phyloP scores from a whole-genome alignment of 2,888 invertebrate genomes.

The Acanthosepion lycidas region DNA sequence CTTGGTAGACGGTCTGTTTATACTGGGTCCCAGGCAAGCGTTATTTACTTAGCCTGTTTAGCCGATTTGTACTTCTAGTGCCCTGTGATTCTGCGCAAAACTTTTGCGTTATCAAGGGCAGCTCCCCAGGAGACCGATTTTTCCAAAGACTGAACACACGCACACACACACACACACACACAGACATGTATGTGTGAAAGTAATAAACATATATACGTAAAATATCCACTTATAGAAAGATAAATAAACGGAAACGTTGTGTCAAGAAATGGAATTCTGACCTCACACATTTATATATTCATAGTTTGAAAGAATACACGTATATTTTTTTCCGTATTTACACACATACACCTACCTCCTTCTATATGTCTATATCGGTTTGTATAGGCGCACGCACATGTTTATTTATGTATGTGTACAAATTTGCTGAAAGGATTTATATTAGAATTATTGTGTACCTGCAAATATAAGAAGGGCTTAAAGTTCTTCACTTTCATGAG shows the following conservation, averaged over 20 bases:
- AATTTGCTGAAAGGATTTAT: background rate
- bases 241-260: background rate
- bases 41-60: conserved; percentile 1
- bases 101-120: background rate
- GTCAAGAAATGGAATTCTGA: background rate
- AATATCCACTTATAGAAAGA: background rate
- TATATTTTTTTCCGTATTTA: background rate
- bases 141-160: background rate
- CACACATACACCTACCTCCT: background rate
- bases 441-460: too few species aligned
- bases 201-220: too few species aligned
- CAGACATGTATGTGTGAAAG: too few species aligned
- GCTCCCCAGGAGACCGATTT: background rate
- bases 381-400: background rate
- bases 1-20: background rate
- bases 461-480: too few species aligned
- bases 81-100: background rate
- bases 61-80: background rate
- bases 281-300: background rate
- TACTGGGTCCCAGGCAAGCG: background rate
- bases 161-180: background rate
- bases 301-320: background rate
- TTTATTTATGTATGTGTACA: background rate
- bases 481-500: too few species aligned
- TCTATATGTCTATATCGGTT: background rate